Conservation (phyloP, 2,888 invertebrate species). For the Stenoptilia bipunctidactyla region DNA sequence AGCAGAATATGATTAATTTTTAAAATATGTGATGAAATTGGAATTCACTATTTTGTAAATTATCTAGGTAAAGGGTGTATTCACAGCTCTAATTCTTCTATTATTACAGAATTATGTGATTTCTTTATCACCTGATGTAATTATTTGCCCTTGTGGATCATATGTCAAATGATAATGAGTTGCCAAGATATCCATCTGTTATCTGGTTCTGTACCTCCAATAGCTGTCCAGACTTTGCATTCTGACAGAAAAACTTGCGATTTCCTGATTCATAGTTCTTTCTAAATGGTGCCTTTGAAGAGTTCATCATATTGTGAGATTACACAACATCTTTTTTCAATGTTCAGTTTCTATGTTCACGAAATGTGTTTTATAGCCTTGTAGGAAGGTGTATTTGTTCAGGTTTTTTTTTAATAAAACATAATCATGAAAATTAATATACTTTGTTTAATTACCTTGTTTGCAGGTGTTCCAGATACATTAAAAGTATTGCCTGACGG, state of each 20-base stretch:
- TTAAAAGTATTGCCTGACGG: slow-evolving; percentile 64
- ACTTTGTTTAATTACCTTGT: slow-evolving; percentile 15
- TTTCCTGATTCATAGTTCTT: slow-evolving; percentile 38
- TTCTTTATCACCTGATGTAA: slow-evolving; percentile 75
- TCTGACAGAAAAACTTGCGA: slow-evolving; percentile 47
- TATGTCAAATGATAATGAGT: slow-evolving; percentile 86
- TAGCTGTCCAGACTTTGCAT: slow-evolving; percentile 38
- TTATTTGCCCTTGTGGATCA: slow-evolving; percentile 73
- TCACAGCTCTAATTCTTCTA: too few relatives aligned
- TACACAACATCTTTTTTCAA: neutral
- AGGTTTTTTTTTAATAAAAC: slow-evolving; percentile 22
- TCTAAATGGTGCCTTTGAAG: too few relatives aligned
- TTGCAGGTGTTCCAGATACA: slow-evolving; percentile 76
- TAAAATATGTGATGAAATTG: too few relatives aligned
- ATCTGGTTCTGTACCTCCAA: slow-evolving; percentile 63
- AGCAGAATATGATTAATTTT: too few relatives aligned
- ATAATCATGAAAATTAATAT: neutral
- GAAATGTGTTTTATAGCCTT: neutral
- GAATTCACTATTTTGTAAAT: too few relatives aligned
- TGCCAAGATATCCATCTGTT: slow-evolving; percentile 87
- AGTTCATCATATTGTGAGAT: neutral
- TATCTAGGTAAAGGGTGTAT: too few relatives aligned
- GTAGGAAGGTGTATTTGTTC: neutral
- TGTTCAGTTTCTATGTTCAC: neutral
- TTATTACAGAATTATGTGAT: too few relatives aligned